These are phyloP conservation scores for Ormyrus pomaceus DNA, from an alignment of 2,888 invertebrate species.

Conservation along the genomic window DNA sequence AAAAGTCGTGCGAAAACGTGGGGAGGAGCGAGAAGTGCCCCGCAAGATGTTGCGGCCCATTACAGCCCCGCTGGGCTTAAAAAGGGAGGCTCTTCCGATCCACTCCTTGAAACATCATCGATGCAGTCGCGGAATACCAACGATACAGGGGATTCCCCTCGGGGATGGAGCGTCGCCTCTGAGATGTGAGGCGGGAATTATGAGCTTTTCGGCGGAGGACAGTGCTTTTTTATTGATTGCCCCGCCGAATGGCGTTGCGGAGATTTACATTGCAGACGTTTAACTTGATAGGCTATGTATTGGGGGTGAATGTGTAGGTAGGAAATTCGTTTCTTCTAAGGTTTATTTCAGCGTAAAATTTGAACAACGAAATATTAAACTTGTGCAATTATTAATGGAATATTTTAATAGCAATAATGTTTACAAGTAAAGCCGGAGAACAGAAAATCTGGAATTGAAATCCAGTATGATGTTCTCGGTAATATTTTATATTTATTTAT, in stretches of 20 bases:
- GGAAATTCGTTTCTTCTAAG: too few relatives aligned
- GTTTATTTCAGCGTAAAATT: too few relatives aligned
- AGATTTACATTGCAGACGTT: constrained; percentile 10
- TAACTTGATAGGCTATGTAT: too few relatives aligned
- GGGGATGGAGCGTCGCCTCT: not conserved
- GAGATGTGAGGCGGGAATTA: constrained; percentile 13
- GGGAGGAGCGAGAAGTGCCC: constrained; percentile 67
- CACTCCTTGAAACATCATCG: constrained; percentile 68
- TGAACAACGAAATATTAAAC: too few relatives aligned
- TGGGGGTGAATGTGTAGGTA: too few relatives aligned
- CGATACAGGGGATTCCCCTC: constrained; percentile 56
- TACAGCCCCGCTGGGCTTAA: constrained; percentile 67
- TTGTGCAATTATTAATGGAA: too few relatives aligned
- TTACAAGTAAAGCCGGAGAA: too few relatives aligned
- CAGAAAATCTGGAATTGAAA: too few relatives aligned
- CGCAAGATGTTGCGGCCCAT: constrained; percentile 72
- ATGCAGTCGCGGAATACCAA: constrained; percentile 68
- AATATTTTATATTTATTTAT: too few relatives aligned
- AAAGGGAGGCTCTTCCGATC: constrained; percentile 59
- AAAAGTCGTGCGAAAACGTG: constrained; percentile 50
- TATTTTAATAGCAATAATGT: too few relatives aligned
- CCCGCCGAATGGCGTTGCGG: not conserved
- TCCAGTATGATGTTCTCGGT: too few relatives aligned
- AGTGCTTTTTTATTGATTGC: constrained; percentile 28
- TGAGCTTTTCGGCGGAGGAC: constrained; percentile 15